Base-by-base conservation (phyloP, 2,113 vertebrate genomes). In the Callionymus lyra region DNA sequence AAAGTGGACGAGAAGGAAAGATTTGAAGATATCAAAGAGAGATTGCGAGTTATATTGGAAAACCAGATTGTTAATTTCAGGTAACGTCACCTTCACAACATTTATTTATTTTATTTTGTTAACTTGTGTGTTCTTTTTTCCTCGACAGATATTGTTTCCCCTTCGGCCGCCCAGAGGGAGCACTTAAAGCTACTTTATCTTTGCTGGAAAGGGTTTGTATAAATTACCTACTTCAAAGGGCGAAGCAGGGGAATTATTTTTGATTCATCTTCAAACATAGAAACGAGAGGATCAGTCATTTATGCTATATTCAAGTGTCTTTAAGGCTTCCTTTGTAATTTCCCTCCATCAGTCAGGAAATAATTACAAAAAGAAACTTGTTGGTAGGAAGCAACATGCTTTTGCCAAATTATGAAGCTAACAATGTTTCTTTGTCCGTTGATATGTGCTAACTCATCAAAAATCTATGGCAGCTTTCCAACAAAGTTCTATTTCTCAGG, bases 21-120 rank as follows among this genome's bases (percentile, higher is more conserved):
- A 51, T 99, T 99, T 6, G 95, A 99, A 74, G 94, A 99, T 70
- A 97, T 98, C 84, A 99, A 99, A 83, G 95, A 98, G 65, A 81
- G 90, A 58, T 90, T 99, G 63, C 91, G 94, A 38, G 87, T 97
- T 66, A 88, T 99, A 52, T 68, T 99, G 83, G 95, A 98, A 82
- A 97, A 95, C 78, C 88, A 98, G 81, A 99, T 99, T 77, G 95
- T 92, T 35, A 92, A 97, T 86, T 99, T 99, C 87, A 95, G 95
- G 95, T 98, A 82, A 71, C 31, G 50, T 4, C 44, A 6, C 17
- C 12, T 34, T 52, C 10, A 31, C 14, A 31, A 45, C 12, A 10
- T 33, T 16, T 12, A 11, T 14, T 9, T 11, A 10, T 19, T 34
- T 34, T 12, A 6, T 45, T n/a, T n/a, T n/a, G 31, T 40, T 27